Evolutionary conservation across 2,888 invertebrate species (phyloP).

Genomic region (Alsophila aescularia): DNA sequence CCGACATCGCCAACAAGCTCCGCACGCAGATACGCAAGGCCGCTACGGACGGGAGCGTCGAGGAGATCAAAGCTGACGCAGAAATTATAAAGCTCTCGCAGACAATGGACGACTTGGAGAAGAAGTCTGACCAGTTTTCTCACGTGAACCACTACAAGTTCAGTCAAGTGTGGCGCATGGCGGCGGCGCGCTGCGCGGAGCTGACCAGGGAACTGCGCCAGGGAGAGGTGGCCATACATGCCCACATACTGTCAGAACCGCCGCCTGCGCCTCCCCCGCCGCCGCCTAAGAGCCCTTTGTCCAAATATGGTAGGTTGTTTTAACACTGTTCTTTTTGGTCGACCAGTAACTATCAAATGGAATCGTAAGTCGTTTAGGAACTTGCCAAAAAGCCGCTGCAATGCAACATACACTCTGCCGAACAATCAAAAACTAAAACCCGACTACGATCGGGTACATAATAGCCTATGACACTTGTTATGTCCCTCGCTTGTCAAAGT

Average conservation of each 20-base stretch:
- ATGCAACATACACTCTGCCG: too few species aligned
- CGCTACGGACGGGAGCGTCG: conserved; percentile 85
- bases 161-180: conserved; percentile 78
- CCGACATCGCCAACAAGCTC: conserved; percentile 88
- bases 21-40: conserved; percentile 87
- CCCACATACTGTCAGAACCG: conserved; percentile 72
- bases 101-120: conserved; percentile 87
- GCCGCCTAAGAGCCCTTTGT: conserved; percentile 63
- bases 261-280: conserved; percentile 66
- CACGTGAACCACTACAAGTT: conserved; percentile 87
- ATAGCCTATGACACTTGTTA: too few species aligned
- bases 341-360: too few species aligned
- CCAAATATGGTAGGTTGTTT: conserved; percentile 55
- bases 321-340: neutral
- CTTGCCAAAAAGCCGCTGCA: too few species aligned
- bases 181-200: conserved; percentile 56
- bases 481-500: too few species aligned
- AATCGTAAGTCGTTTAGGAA: too few species aligned
- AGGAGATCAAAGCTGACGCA: conserved; percentile 87
- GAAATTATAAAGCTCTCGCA: conserved; percentile 88
- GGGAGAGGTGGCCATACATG: conserved; percentile 72
- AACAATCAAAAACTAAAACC: too few species aligned
- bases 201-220: conserved; percentile 57
- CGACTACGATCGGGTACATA: too few species aligned
- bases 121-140: conserved; percentile 88